Conservation (phyloP, 2,113 vertebrate genomes). For the Salvator merianae region DNA sequence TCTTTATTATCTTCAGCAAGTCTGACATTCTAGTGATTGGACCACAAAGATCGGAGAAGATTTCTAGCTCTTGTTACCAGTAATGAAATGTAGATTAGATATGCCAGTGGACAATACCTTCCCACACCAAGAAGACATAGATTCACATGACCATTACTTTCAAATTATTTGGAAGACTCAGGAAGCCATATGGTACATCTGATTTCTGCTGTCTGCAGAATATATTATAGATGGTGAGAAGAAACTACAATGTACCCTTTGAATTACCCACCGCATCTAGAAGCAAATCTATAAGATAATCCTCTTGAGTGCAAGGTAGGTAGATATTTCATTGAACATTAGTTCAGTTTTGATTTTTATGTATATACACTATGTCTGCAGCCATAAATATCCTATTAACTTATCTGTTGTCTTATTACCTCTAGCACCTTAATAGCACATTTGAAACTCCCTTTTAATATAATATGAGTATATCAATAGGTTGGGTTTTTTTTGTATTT, state of each 20-base stretch:
- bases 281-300: neutral
- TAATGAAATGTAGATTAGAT: slow-evolving; percentile 7
- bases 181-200: neutral
- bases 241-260: neutral
- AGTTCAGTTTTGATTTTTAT: no score
- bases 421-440: neutral
- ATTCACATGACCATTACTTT: neutral
- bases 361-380: no score
- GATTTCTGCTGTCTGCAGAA: neutral
- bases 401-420: neutral
- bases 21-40: slow-evolving; percentile 37
- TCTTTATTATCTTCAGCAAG: slow-evolving; percentile 43
- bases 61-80: neutral
- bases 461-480: neutral
- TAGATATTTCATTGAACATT: no score
- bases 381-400: neutral
- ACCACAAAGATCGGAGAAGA: slow-evolving; percentile 25
- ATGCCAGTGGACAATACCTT: neutral
- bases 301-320: neutral
- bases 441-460: neutral
- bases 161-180: neutral
- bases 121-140: neutral
- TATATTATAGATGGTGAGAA: neutral
- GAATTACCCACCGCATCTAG: neutral
- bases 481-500: neutral